A percentile compares a stretch with the other conserved stretches of the same genome.
Conservation (phyloP, 2,888 invertebrate genomes). For the Melieria picta region DNA sequence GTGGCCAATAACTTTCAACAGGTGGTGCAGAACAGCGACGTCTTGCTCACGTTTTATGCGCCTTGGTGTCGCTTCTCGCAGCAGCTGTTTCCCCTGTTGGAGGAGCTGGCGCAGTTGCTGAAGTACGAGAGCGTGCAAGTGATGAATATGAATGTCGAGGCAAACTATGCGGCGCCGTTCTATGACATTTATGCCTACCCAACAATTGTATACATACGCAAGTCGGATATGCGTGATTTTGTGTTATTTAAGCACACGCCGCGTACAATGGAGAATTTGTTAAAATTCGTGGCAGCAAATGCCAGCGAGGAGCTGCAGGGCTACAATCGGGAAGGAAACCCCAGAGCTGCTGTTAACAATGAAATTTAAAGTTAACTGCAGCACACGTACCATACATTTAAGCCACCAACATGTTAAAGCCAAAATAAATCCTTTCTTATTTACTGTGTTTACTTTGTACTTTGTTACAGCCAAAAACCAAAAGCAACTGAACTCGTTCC, state of each 20-base stretch:
- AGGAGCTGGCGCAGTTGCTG: slow-evolving; percentile 38
- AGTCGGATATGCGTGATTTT: slow-evolving; percentile 35
- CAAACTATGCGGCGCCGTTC: slow-evolving; percentile 42
- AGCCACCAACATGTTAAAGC: no score
- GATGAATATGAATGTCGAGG: slow-evolving; percentile 43
- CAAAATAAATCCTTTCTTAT: no score
- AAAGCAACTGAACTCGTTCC: no score
- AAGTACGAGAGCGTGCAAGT: slow-evolving; percentile 41
- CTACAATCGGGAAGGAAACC: slow-evolving; percentile 34
- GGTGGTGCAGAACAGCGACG: slow-evolving; percentile 36
- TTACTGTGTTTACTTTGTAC: no score
- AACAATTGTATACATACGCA: slow-evolving; percentile 35
- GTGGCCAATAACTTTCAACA: slow-evolving; percentile 42
- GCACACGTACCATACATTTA: no score
- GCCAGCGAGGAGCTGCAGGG: slow-evolving; percentile 35
- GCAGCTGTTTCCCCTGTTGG: slow-evolving; percentile 27
- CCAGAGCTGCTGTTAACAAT: slow-evolving; percentile 2
- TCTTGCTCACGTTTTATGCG: slow-evolving; percentile 40
- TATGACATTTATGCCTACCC: slow-evolving; percentile 37
- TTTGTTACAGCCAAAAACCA: no score
- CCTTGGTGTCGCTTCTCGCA: slow-evolving; percentile 17
- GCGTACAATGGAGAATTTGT: slow-evolving; percentile 33
- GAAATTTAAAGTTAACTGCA: no score
- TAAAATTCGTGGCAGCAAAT: slow-evolving; percentile 38
- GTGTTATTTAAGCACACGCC: slow-evolving; percentile 23